These are phyloP conservation scores for Saccopteryx bilineata DNA, from an alignment of 2,113 vertebrate genomes.

Conservation along the genomic window DNA sequence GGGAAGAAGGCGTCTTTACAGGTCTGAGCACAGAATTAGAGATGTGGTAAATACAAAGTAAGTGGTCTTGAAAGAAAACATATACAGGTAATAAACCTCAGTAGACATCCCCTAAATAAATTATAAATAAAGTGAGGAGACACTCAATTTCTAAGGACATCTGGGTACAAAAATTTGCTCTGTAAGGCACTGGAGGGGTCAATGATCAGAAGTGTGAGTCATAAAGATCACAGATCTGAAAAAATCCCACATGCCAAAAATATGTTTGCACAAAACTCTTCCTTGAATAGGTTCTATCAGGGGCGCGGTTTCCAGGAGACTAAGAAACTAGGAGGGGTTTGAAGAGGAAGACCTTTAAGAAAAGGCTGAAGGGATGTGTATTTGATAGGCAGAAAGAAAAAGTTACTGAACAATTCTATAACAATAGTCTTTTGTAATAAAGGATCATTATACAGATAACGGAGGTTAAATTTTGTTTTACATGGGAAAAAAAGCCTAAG, in stretches of 20 bases:
- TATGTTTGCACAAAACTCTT: not conserved
- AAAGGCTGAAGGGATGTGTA: not conserved
- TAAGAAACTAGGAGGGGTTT: not conserved
- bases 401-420: not conserved
- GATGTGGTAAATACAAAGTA: not conserved
- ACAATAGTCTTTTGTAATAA: not conserved
- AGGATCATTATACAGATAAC: not conserved
- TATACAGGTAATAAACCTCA: not conserved
- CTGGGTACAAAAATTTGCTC: not conserved
- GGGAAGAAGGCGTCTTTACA: not conserved
- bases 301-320: not conserved
- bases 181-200: not conserved
- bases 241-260: not conserved
- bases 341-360: not conserved
- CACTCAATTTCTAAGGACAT: constrained; percentile 26
- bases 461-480: constrained; percentile 29
- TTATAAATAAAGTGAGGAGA: not conserved
- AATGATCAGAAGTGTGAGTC: not conserved
- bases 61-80: not conserved
- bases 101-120: not conserved
- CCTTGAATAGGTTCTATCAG: not conserved
- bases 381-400: not conserved
- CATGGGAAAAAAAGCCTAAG: not conserved
- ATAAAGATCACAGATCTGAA: not conserved
- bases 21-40: not conserved